Percentiles rank a stretch among this genome's conserved stretches.
Conservation (phyloP, 1,140 invertebrate species). For the Drosophila malerkotliana region DNA sequence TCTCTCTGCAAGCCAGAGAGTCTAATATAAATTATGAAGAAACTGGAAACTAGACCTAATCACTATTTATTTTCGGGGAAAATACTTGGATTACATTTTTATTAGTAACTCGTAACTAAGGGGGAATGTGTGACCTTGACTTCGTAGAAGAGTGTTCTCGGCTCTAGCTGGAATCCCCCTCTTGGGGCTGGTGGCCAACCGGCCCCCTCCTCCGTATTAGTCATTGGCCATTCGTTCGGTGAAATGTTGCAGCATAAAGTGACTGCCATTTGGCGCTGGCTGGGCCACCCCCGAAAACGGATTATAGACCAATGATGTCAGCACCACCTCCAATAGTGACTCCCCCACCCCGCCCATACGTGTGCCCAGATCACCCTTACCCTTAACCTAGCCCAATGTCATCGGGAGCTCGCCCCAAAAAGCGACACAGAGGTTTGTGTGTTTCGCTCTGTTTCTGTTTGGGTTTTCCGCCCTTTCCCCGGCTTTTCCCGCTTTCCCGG, state of each 20-base stretch:
- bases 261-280: constrained; percentile 8
- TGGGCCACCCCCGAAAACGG: constrained; percentile 26
- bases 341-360: too few relatives aligned
- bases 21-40: too few relatives aligned
- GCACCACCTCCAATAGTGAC: neutral
- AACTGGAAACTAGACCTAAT: too few relatives aligned
- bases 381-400: constrained; percentile 49
- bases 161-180: too few relatives aligned
- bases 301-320: constrained; percentile 47
- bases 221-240: constrained; percentile 54
- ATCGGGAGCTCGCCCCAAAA: constrained; percentile 28
- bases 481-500: neutral
- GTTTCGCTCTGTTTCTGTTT: constrained; percentile 47
- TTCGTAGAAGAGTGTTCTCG: too few relatives aligned
- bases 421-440: constrained; percentile 31
- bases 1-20: too few relatives aligned
- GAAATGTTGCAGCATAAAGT: constrained; percentile 65
- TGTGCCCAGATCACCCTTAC: neutral
- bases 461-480: constrained; percentile 22
- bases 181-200: too few relatives aligned
- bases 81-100: too few relatives aligned
- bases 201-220: constrained; percentile 41
- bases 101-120: too few relatives aligned
- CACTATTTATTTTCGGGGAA: too few relatives aligned
- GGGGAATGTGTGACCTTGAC: too few relatives aligned